phyloP scores from a whole-genome alignment of 2,113 vertebrate genomes.

The human region GRCh38 chr1:103334501-103335000 shows the following conservation, averaged over 20 bases:
- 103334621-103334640: background rate
- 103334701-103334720: background rate
- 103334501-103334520: background rate
- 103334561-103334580: background rate
- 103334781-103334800: background rate
- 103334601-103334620: background rate
- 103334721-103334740: background rate
- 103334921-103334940: background rate
- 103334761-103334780: background rate
- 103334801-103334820: background rate
- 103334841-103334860: background rate
- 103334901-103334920: background rate
- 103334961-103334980: background rate
- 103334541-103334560: background rate
- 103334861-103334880: background rate
- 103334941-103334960: background rate
- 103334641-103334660: background rate
- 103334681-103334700: background rate
- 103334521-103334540: background rate
- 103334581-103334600: background rate
- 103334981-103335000: background rate
- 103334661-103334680: too few species aligned
- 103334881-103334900: background rate
- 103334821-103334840: background rate
- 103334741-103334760: background rate